A percentile compares a stretch with the other conserved stretches of the same genome.
Evolutionary conservation across 2,113 vertebrate genomes (phyloP).

Genomic region (Panthera uncia): DNA sequence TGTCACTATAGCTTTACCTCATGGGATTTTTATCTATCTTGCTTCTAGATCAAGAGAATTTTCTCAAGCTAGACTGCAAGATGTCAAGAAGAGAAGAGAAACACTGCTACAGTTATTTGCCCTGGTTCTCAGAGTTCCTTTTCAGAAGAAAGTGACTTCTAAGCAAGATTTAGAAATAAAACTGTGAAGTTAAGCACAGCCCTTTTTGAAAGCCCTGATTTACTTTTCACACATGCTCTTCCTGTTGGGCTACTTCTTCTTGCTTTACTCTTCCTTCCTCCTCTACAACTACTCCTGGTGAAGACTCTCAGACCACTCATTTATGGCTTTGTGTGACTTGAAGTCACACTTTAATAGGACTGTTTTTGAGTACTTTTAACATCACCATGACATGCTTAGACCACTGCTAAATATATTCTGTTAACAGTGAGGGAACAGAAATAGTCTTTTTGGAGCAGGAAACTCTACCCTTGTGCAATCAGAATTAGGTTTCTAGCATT

Average conservation of each 20-base stretch:
- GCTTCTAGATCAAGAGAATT: neutral
- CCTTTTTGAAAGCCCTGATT: neutral
- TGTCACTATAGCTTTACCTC: neutral
- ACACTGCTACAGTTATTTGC: neutral
- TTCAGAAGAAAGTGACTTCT: conserved; percentile 21
- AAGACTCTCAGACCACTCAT: neutral
- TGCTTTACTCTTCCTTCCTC: neutral
- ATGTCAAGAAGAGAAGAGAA: neutral
- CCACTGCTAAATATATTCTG: neutral
- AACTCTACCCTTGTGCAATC: neutral
- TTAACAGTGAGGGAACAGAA: neutral
- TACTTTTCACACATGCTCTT: neutral
- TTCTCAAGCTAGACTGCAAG: neutral
- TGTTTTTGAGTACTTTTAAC: conserved; percentile 2
- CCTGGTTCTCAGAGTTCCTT: neutral
- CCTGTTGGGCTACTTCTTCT: neutral
- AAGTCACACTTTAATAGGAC: neutral
- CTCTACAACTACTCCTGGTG: neutral
- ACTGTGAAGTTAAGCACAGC: neutral
- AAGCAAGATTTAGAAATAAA: neutral
- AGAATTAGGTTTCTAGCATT: conserved; percentile 29
- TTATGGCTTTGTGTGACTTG: neutral
- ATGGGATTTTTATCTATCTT: neutral
- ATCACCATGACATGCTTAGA: neutral
- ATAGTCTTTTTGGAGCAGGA: neutral